Conservation (phyloP, 2,113 vertebrate species). For the Notiomystis cincta region DNA sequence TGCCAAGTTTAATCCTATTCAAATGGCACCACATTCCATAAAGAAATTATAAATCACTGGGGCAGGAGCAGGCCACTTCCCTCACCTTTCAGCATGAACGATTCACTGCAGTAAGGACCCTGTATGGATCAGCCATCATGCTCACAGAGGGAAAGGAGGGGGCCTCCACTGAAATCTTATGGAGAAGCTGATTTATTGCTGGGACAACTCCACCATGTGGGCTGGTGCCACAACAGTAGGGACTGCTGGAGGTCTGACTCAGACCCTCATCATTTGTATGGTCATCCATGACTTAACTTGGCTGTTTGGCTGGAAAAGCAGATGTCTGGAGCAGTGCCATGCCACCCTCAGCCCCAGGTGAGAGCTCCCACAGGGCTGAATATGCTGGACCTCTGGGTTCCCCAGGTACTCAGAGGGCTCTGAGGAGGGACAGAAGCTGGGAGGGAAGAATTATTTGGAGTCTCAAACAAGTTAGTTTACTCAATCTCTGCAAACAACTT, state of each 20-base stretch:
- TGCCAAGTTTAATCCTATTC: neutral
- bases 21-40: neutral
- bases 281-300: accelerated
- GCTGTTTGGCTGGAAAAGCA: neutral
- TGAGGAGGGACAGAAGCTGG: neutral
- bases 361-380: neutral
- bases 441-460: neutral
- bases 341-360: accelerated
- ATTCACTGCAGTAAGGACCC: neutral
- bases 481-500: neutral
- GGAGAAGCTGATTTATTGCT: neutral
- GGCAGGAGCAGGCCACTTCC: neutral
- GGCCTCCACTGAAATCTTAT: neutral
- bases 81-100: neutral
- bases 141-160: neutral
- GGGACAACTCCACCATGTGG: neutral
- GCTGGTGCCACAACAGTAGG: neutral
- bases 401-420: neutral
- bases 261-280: neutral
- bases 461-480: neutral
- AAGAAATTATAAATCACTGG: neutral
- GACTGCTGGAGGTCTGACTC: neutral
- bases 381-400: neutral
- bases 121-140: accelerated
- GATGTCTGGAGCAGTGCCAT: neutral